phyloP scores from a whole-genome alignment of 2,797 vertebrate species.

The Catamblyrhynchus diadema region DNA sequence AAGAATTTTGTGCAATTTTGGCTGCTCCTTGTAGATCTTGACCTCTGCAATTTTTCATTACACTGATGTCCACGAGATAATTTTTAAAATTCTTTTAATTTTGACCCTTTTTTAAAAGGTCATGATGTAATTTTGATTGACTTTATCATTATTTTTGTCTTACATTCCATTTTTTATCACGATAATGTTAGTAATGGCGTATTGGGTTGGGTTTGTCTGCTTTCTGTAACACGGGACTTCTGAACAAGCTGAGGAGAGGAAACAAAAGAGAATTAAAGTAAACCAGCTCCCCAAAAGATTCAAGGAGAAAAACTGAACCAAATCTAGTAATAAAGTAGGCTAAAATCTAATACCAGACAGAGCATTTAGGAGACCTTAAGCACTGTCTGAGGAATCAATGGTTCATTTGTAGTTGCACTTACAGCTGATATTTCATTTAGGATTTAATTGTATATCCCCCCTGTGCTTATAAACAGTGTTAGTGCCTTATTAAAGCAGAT shows the following conservation, averaged over 20 bases:
- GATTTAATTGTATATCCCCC: not conserved
- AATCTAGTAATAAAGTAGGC: not conserved
- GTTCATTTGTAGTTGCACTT: constrained; percentile 3
- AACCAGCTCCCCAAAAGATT: not conserved
- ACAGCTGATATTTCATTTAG: not conserved
- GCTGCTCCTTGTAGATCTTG: not conserved
- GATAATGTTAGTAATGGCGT: not conserved
- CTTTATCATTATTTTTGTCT: not conserved
- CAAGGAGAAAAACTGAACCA: not conserved
- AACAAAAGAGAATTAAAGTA: not conserved
- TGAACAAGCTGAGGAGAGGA: not conserved
- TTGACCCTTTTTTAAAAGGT: not conserved
- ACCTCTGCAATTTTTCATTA: not conserved
- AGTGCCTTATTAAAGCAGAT: constrained; percentile 11
- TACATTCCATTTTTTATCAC: not conserved
- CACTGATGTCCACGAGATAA: not conserved
- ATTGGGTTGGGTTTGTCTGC: not conserved
- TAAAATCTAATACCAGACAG: not conserved
- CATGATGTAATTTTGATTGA: not conserved
- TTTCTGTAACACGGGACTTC: not conserved
- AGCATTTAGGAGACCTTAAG: not conserved
- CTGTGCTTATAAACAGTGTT: constrained; percentile 1
- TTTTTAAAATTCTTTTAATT: not conserved
- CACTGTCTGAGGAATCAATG: not conserved
- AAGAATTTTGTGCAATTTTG: not conserved